Percentiles rank a stretch among this genome's conserved stretches.
These are phyloP conservation scores for Parotocinclus haroldoi DNA, from an alignment of 2,797 vertebrate species.

Conservation along the genomic window DNA sequence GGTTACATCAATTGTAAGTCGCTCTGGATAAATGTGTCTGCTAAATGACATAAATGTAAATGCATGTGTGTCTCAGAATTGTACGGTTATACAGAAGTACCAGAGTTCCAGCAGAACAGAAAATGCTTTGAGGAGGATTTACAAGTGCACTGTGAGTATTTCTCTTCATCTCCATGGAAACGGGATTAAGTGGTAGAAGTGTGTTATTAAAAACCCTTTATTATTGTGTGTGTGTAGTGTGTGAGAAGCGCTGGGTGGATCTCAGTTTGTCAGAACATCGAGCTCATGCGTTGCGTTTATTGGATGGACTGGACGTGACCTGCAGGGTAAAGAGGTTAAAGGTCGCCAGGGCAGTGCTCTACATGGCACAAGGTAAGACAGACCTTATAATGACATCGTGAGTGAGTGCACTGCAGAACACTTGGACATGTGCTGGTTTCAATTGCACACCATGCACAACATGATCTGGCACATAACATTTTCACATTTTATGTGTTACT, in stretches of 20 bases:
- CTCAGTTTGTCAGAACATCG: slow-evolving; percentile 84
- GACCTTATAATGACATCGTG: not conserved
- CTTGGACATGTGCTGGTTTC: too few species aligned
- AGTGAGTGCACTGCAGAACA: too few species aligned
- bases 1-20: too few species aligned
- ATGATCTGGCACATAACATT: too few species aligned
- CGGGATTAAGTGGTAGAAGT: not conserved
- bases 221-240: slow-evolving; percentile 64
- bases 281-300: slow-evolving; percentile 90
- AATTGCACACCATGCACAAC: too few species aligned
- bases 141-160: slow-evolving; percentile 78
- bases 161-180: not conserved
- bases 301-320: slow-evolving; percentile 90
- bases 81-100: slow-evolving; percentile 96
- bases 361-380: slow-evolving; percentile 87
- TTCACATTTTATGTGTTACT: too few species aligned
- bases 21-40: not conserved
- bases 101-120: slow-evolving; percentile 90
- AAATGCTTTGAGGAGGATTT: slow-evolving; percentile 98
- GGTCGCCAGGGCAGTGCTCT: slow-evolving; percentile 90
- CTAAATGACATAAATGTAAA: too few species aligned
- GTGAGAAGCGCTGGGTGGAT: slow-evolving; percentile 86
- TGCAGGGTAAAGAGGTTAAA: slow-evolving; percentile 86
- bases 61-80: slow-evolving; percentile 78
- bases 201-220: not conserved